A percentile compares a stretch with the other conserved stretches of the same genome.
Evolutionary conservation across 2,888 invertebrate species (phyloP).

Genomic region (Euproctis similis): DNA sequence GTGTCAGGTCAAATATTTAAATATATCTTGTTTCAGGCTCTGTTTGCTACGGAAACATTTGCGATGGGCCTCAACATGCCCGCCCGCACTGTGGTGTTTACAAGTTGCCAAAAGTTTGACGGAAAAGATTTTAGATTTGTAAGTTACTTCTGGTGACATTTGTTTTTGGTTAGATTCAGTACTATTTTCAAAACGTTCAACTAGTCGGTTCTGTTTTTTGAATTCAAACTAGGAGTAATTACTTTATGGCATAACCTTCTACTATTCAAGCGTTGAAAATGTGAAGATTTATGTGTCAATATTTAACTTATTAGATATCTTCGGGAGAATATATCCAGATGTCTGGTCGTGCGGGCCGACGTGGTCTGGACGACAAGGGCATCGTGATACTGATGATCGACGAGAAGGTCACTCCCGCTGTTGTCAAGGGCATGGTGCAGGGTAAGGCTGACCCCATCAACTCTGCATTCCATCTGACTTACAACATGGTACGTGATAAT

Average conservation of each 20-base stretch:
- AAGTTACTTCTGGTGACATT: no score
- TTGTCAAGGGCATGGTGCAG: slow-evolving; percentile 86
- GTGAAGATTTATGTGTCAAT: background rate
- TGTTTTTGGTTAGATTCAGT: no score
- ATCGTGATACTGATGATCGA: slow-evolving; percentile 99
- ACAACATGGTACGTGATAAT: slow-evolving; percentile 94
- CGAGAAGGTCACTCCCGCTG: slow-evolving; percentile 90
- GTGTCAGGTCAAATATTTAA: no score
- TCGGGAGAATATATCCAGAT: slow-evolving; percentile 99
- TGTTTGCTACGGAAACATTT: slow-evolving; percentile 99
- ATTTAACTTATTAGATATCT: slow-evolving; percentile 76
- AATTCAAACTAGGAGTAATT: no score
- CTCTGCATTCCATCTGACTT: slow-evolving; percentile 98
- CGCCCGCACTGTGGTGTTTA: slow-evolving; percentile 98
- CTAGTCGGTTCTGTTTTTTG: no score
- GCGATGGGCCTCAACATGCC: slow-evolving; percentile 99
- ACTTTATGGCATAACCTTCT: no score
- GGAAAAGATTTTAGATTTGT: slow-evolving; percentile 96
- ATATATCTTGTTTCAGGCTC: slow-evolving; percentile 73
- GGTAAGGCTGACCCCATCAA: slow-evolving; percentile 98
- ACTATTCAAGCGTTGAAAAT: no score
- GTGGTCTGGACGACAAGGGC: slow-evolving; percentile 97
- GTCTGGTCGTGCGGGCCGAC: slow-evolving; percentile 98
- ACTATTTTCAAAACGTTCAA: no score
- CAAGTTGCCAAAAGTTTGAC: slow-evolving; percentile 96